phyloP scores from a whole-genome alignment of 2,113 vertebrate species.

The Ginglymostoma cirratum region DNA sequence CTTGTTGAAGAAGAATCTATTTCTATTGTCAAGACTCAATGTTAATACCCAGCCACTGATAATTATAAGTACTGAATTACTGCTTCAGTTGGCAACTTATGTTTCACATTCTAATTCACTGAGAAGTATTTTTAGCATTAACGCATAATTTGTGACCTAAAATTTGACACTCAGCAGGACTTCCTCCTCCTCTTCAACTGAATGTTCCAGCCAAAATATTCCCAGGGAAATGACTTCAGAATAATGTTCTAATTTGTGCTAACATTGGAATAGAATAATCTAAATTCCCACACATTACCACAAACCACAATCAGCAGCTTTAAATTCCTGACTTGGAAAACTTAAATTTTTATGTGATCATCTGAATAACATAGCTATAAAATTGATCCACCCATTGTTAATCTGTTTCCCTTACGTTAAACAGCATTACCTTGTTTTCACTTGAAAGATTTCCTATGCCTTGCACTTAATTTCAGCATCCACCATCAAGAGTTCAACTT shows the following conservation, averaged over 20 bases:
- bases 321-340: background rate
- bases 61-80: background rate
- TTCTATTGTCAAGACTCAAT: background rate
- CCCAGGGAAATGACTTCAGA: background rate
- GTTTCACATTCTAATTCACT: background rate
- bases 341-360: background rate
- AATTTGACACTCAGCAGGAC: background rate
- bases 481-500: background rate
- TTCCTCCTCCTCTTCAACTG: background rate
- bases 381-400: background rate
- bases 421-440: background rate
- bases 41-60: background rate
- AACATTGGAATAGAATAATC: background rate
- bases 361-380: background rate
- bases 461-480: background rate
- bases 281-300: background rate
- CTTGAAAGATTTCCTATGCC: background rate
- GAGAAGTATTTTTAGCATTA: background rate
- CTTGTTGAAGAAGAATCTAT: background rate
- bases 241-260: background rate
- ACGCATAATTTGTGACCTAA: background rate
- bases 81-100: background rate
- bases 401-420: background rate
- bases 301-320: background rate
- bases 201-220: background rate